Base-by-base conservation (phyloP, 2,797 vertebrate species). In the Melanotaenia pygmaea region DNA sequence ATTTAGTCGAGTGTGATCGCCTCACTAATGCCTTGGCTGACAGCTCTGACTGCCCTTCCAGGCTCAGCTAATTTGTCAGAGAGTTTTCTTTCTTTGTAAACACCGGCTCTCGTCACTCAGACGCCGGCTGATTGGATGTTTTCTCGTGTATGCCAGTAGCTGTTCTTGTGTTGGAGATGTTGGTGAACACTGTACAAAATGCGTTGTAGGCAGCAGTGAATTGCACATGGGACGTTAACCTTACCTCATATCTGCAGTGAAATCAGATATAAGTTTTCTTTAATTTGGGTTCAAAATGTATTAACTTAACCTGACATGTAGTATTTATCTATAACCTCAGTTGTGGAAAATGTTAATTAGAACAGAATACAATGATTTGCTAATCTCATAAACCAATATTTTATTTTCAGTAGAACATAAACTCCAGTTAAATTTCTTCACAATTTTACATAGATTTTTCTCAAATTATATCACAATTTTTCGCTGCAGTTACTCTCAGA, bases 1-100 rank as follows among this genome's bases (percentile, higher is more conserved):
- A 74, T 90, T 80, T 61, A 80, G 74, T 35, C 67, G 4, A 30
- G 64, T 75, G 26, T 83, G 85, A 92, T 80, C 20, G 34, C 30
- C 83, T 50, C 56, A 69, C 83, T 91, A 91, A 93, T 69, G 43
- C 51, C 34, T 66, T 16, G 65, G 92, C 76, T 92, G 94, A 94
- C 93, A 94, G 92, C 77, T 84, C 84, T 80, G 89, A 86, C 83
- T 50, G 2, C 64, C 69, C 78, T 30, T 88, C 87, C 58, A 18
- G 37, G 53, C 82, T 64, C 84, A 64, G 80, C 74, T 89, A 86
- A 90, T 91, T 90, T 86, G 83, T 87, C 82, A 77, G 30, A 76
- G 70, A 78, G 74, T 79, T 84, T 75, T 88, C 80, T 80, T 79
- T 86, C 74, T 83, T 67, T 63, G 76, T 74, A 85, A 89, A 85